Evolutionary conservation across 2,888 invertebrate genomes (phyloP).

Genomic region (Coelinius sp.): DNA sequence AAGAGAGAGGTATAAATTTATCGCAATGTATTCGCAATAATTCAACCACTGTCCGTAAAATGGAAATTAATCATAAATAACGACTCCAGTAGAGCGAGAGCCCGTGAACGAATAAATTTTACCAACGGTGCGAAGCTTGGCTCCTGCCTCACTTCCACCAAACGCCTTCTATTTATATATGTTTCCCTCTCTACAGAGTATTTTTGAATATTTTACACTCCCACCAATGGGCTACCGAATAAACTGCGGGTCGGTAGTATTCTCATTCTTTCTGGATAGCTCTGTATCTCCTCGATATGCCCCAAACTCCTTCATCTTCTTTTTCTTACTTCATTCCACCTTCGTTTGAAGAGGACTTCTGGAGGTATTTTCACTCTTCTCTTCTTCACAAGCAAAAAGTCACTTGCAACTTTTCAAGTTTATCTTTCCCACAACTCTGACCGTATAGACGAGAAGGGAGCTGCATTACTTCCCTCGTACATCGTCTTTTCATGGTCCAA

Average conservation of each 20-base stretch:
- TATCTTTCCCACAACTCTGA: conserved; percentile 56
- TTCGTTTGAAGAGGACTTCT: not conserved
- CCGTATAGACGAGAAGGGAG: not conserved
- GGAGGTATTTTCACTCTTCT: conserved; percentile 1
- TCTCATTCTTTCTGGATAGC: conserved; percentile 38
- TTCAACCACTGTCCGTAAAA: conserved; percentile 30
- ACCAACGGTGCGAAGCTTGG: conserved; percentile 22
- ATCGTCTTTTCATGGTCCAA: conserved; percentile 43
- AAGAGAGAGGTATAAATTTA: not conserved
- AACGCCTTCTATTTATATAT: conserved; percentile 33
- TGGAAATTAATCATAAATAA: conserved; percentile 40
- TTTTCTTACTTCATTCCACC: conserved; percentile 31
- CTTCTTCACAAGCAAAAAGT: conserved; percentile 48
- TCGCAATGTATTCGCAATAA: conserved; percentile 32
- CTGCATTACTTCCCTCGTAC: conserved; percentile 34
- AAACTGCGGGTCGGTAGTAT: conserved; percentile 34
- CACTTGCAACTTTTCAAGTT: conserved; percentile 63
- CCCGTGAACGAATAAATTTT: conserved; percentile 35
- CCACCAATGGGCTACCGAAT: not conserved
- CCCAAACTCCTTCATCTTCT: conserved; percentile 11
- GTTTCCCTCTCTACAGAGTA: too few relatives aligned
- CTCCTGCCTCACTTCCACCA: not conserved
- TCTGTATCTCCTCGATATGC: not conserved
- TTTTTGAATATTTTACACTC: too few relatives aligned
- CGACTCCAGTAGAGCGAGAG: conserved; percentile 20